Conservation (phyloP, 2,113 vertebrate species). For the Pleuronectes platessa region DNA sequence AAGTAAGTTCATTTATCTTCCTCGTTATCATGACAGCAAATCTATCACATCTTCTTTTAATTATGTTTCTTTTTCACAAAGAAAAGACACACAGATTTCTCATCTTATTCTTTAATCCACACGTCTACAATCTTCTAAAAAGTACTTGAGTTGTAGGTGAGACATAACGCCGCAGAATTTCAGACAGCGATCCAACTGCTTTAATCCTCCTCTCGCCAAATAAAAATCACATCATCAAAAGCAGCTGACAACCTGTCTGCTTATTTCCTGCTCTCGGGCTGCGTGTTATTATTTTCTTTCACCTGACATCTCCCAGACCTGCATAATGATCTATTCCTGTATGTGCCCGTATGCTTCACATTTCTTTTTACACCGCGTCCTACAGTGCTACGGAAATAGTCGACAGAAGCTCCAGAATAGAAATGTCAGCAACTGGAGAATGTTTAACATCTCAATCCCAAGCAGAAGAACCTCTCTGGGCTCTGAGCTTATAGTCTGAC, state of each 20-base stretch:
- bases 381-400: constrained; percentile 47
- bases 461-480: constrained; percentile 25
- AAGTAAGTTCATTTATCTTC: background rate
- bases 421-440: constrained; percentile 22
- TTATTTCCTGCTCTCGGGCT: constrained; percentile 45
- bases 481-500: constrained; percentile 27
- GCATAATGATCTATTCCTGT: constrained; percentile 56
- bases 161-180: constrained; percentile 21
- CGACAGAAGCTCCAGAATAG: background rate
- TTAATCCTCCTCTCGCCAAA: constrained; percentile 40
- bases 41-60: constrained; percentile 14
- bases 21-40: constrained; percentile 16
- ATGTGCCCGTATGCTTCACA: constrained; percentile 34
- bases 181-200: constrained; percentile 21
- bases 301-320: constrained; percentile 45
- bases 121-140: constrained; percentile 3
- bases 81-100: constrained; percentile 3
- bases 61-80: background rate
- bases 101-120: constrained; percentile 3
- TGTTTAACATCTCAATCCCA: constrained; percentile 21
- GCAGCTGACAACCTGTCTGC: constrained; percentile 52
- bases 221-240: constrained; percentile 52
- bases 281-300: background rate
- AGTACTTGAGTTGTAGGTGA: background rate
- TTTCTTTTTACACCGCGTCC: constrained; percentile 28